phyloP scores from a whole-genome alignment of 1,140 invertebrate species.

The Drosophila pallidifrons region DNA sequence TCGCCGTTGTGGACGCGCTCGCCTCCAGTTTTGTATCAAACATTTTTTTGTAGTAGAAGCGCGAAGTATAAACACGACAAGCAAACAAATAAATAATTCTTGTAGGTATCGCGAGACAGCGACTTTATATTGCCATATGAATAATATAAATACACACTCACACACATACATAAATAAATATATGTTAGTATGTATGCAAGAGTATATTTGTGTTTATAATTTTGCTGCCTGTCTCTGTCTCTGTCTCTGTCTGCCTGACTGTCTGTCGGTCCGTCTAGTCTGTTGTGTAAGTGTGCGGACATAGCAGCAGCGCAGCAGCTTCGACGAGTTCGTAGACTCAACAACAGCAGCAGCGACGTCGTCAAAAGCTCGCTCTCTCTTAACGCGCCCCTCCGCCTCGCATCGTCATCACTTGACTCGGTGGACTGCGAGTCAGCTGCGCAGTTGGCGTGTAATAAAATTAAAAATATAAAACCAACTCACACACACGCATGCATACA shows the following conservation, averaged over 20 bases:
- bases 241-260: neutral
- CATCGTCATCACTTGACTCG: conserved; percentile 7
- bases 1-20: conserved; percentile 49
- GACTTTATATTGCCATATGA: conserved; percentile 1
- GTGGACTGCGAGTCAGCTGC: conserved; percentile 32
- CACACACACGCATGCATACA: neutral
- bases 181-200: neutral
- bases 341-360: conserved; percentile 40
- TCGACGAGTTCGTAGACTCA: conserved; percentile 58
- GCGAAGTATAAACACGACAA: conserved; percentile 34
- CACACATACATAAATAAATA: neutral
- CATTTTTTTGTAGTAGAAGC: conserved; percentile 22
- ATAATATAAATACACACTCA: neutral
- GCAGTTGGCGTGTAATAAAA: conserved; percentile 44
- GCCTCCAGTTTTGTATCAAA: conserved; percentile 24
- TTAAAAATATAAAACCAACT: conserved; percentile 15
- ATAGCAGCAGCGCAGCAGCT: conserved; percentile 51
- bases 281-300: conserved; percentile 54
- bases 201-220: conserved; percentile 27
- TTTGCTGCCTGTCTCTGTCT: conserved; percentile 28
- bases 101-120: conserved; percentile 3
- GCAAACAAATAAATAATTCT: conserved; percentile 11
- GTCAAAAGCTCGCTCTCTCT: conserved; percentile 49
- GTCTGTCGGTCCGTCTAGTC: conserved; percentile 15
- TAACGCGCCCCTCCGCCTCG: neutral